Conservation (phyloP, 2,888 invertebrate genomes). For the Xestia xanthographa region DNA sequence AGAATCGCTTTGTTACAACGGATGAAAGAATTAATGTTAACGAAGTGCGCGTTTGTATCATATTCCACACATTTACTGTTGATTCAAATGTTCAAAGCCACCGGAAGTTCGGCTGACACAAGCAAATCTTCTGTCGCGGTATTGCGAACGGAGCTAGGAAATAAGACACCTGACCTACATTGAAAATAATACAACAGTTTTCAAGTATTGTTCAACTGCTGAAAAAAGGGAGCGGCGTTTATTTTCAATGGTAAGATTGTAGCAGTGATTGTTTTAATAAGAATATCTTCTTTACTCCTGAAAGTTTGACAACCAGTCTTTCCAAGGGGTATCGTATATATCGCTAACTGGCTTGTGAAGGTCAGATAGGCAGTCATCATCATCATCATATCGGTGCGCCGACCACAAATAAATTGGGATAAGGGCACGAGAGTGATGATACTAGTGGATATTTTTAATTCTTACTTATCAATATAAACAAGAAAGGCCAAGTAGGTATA, state of each 20-base stretch:
- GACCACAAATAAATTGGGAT: no score
- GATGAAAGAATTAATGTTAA: neutral
- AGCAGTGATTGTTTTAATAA: neutral
- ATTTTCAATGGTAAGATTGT: neutral
- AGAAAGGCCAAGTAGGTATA: no score
- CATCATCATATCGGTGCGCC: no score
- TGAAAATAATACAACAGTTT: conserved; percentile 26
- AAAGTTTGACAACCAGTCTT: neutral
- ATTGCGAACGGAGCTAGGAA: conserved; percentile 15
- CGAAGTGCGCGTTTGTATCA: neutral
- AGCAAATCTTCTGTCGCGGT: conserved; percentile 30
- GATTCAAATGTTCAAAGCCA: conserved; percentile 31
- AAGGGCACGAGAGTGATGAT: no score
- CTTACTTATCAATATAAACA: no score
- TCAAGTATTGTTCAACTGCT: conserved; percentile 29
- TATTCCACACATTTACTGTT: conserved; percentile 19
- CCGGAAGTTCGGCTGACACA: conserved; percentile 28
- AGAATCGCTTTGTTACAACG: neutral
- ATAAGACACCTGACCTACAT: conserved; percentile 43
- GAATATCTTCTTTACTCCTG: neutral
- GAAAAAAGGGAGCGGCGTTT: neutral
- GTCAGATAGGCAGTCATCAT: no score
- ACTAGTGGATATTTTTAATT: no score
- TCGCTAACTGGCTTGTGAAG: neutral
- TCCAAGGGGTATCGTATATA: no score